phyloP scores from a whole-genome alignment of 1,140 invertebrate genomes.

The Chionoecetes opilio region DNA sequence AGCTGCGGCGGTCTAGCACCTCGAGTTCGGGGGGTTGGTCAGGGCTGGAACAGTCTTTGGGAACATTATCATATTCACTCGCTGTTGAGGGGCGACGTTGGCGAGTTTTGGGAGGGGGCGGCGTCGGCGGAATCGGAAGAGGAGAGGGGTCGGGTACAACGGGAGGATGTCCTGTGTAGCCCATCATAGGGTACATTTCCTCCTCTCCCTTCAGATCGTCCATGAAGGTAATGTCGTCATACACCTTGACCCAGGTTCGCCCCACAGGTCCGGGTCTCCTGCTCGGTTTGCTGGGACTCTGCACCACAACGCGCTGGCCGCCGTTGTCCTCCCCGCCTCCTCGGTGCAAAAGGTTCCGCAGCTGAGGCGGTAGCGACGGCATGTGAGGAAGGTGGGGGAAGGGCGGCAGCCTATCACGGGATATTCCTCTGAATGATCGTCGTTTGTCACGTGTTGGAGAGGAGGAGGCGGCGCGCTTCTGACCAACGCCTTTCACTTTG shows the following conservation, averaged over 20 bases:
- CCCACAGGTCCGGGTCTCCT: slow-evolving; percentile 79
- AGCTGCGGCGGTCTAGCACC: not conserved
- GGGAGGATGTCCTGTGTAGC: slow-evolving; percentile 72
- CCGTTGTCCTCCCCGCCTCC: not conserved
- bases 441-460: slow-evolving; percentile 71
- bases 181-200: slow-evolving; percentile 76
- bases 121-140: slow-evolving; percentile 77
- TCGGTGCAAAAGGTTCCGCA: slow-evolving; percentile 67
- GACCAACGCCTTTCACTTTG: slow-evolving; percentile 61
- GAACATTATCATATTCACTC: slow-evolving; percentile 78
- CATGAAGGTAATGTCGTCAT: slow-evolving; percentile 81
- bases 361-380: slow-evolving; percentile 52
- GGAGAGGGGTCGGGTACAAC: slow-evolving; percentile 75
- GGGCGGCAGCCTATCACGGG: slow-evolving; percentile 56
- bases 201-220: slow-evolving; percentile 75
- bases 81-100: slow-evolving; percentile 36
- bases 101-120: slow-evolving; percentile 68
- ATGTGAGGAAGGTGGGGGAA: slow-evolving; percentile 38
- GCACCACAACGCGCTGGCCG: not conserved
- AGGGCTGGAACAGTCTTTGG: not conserved
- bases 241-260: slow-evolving; percentile 80
- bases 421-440: slow-evolving; percentile 71
- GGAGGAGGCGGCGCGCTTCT: slow-evolving; percentile 76
- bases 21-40: not conserved
- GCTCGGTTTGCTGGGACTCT: slow-evolving; percentile 73